Evolutionary conservation across 1,140 invertebrate species (phyloP).

Genomic region (Adoxophyes honmai): DNA sequence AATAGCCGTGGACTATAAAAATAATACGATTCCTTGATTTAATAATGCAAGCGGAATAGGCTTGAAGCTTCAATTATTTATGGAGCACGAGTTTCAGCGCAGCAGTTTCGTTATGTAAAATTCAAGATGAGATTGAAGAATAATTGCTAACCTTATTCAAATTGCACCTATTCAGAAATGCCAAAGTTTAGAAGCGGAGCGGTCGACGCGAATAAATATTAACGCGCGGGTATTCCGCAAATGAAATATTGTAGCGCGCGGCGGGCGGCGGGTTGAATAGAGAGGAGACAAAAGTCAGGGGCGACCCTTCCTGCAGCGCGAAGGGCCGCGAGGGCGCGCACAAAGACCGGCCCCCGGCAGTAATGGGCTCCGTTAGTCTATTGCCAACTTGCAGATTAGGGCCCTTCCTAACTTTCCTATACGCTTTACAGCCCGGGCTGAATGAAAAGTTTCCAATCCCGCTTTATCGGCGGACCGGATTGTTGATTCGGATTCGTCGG

Average conservation of each 20-base stretch:
- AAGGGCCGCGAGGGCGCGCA: conserved; percentile 47
- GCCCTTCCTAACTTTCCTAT: conserved; percentile 29
- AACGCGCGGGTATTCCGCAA: conserved; percentile 14
- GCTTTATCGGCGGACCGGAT: conserved; percentile 1
- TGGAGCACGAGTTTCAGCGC: too few relatives aligned
- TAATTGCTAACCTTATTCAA: background rate
- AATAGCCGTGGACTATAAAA: background rate
- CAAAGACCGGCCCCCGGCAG: conserved; percentile 49
- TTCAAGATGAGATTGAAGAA: too few relatives aligned
- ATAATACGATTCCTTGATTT: too few relatives aligned
- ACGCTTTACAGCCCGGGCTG: conserved; percentile 3
- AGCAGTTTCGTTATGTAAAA: too few relatives aligned
- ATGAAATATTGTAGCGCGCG: conserved; percentile 17
- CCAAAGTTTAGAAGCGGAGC: conserved; percentile 11
- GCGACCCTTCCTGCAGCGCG: conserved; percentile 38
- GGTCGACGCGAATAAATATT: conserved; percentile 13
- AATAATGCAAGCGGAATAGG: too few relatives aligned
- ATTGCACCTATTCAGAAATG: conserved; percentile 11
- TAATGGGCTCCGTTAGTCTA: conserved; percentile 48
- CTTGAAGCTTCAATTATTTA: too few relatives aligned
- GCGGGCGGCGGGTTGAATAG: conserved; percentile 21
- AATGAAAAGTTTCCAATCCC: conserved; percentile 15
- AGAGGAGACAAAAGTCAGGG: conserved; percentile 37
- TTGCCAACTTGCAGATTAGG: conserved; percentile 49
- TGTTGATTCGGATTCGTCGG: conserved; percentile 2